phyloP scores from a whole-genome alignment of 2,888 invertebrate species.

The Prosapia bicincta region DNA sequence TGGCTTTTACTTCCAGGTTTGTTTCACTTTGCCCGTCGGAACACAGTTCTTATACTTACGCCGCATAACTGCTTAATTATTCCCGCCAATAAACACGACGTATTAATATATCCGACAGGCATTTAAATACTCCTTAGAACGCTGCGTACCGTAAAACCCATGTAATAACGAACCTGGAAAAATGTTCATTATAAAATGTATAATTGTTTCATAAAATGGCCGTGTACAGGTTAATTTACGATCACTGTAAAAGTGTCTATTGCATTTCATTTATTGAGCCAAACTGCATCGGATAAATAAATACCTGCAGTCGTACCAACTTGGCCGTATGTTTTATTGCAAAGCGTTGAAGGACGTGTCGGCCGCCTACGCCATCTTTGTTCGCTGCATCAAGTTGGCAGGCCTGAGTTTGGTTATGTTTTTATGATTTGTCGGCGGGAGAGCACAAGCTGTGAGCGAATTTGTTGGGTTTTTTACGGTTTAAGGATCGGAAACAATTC shows the following conservation, averaged over 20 bases:
- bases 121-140: neutral
- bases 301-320: neutral
- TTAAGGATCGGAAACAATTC: neutral
- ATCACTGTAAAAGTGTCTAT: neutral
- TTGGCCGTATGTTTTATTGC: neutral
- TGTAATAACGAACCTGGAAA: neutral
- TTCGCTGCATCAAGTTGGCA: neutral
- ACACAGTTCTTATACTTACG: too few species aligned
- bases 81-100: too few species aligned
- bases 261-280: neutral
- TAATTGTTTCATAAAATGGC: neutral
- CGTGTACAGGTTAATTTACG: neutral
- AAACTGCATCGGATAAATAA: neutral
- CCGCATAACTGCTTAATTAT: too few species aligned
- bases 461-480: neutral
- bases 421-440: neutral
- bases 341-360: neutral
- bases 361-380: neutral
- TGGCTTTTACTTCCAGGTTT: too few species aligned
- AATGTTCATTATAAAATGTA: neutral
- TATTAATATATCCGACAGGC: neutral
- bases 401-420: neutral
- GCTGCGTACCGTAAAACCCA: neutral
- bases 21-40: too few species aligned
- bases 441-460: neutral